A percentile compares a stretch with the other conserved stretches of the same genome.
These are phyloP conservation scores for Anolis carolinensis DNA, from an alignment of 2,113 vertebrate genomes.

Conservation along the genomic window DNA sequence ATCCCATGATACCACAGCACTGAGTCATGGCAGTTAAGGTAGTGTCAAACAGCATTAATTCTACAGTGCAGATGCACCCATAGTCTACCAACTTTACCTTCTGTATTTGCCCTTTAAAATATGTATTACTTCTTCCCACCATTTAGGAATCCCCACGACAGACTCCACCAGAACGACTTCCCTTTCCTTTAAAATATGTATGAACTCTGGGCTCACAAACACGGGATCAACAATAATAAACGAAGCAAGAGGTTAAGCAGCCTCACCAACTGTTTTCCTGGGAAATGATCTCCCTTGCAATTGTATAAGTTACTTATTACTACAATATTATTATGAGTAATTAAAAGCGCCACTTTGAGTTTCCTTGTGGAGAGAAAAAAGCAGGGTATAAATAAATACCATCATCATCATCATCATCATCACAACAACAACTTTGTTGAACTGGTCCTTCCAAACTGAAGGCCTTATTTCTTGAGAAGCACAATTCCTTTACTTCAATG, in stretches of 20 bases:
- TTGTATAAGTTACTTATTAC: too few relatives aligned
- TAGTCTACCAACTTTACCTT: too few relatives aligned
- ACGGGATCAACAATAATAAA: not conserved
- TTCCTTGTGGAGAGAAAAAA: too few relatives aligned
- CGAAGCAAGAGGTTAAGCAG: not conserved
- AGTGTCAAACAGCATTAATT: too few relatives aligned
- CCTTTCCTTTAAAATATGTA: not conserved
- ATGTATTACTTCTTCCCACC: not conserved
- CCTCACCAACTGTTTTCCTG: not conserved
- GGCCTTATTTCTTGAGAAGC: not conserved
- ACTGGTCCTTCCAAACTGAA: not conserved
- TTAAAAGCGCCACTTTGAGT: not conserved
- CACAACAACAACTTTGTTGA: not conserved
- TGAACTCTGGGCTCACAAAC: not conserved
- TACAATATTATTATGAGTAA: not conserved
- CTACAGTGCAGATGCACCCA: too few relatives aligned
- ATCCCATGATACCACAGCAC: too few relatives aligned
- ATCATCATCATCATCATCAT: too few relatives aligned
- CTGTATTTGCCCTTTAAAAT: not conserved
- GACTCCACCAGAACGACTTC: too few relatives aligned
- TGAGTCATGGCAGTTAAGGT: too few relatives aligned
- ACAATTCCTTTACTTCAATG: not conserved
- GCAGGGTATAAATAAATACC: too few relatives aligned
- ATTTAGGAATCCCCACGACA: not conserved
- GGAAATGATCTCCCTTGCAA: too few relatives aligned